phyloP scores from a whole-genome alignment of 2,113 vertebrate species.

The Peucedramus taeniatus region DNA sequence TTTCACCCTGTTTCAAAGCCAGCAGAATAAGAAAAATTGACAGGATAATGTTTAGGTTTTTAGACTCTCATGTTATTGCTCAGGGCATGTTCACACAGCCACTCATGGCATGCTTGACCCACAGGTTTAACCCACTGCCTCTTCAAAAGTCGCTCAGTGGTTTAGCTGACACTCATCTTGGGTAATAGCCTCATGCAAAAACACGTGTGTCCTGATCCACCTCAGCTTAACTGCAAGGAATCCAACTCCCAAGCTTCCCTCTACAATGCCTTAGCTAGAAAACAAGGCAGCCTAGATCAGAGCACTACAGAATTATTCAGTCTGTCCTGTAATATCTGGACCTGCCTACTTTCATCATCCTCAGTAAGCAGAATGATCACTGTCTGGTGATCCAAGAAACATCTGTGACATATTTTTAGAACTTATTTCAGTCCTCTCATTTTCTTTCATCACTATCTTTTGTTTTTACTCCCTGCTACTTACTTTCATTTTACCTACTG shows the following conservation, averaged over 20 bases:
- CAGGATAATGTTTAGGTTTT: neutral
- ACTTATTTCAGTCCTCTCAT: neutral
- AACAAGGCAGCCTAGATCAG: neutral
- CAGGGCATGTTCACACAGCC: neutral
- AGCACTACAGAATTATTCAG: neutral
- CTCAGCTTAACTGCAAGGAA: neutral
- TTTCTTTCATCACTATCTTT: neutral
- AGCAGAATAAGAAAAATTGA: neutral
- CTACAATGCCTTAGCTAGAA: neutral
- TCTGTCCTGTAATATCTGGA: neutral
- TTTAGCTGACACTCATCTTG: neutral
- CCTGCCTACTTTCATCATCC: neutral
- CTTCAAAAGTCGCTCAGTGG: neutral
- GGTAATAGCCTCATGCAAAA: neutral
- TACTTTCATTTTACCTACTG: neutral
- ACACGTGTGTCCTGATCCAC: neutral
- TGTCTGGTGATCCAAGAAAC: neutral
- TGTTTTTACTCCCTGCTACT: neutral
- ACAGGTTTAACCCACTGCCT: neutral
- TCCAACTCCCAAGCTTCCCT: neutral
- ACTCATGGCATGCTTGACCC: neutral
- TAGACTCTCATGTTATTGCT: neutral
- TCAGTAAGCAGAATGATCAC: neutral
- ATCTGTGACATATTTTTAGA: neutral
- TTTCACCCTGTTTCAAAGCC: neutral